Base-by-base conservation (phyloP, 2,888 invertebrate genomes). In the Drosophila anomelani region DNA sequence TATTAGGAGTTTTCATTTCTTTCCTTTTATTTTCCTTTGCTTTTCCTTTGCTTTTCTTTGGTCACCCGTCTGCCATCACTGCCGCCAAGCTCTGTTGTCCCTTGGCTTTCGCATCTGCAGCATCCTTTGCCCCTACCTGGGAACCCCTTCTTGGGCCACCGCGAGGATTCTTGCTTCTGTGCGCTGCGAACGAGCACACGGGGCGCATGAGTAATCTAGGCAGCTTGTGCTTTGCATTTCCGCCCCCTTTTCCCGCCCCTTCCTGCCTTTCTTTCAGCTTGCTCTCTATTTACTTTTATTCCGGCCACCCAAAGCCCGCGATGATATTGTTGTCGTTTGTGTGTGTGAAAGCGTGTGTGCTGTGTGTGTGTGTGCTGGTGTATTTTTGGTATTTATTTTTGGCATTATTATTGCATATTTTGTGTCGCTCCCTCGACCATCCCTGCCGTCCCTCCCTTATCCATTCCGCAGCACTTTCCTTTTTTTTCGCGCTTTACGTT, bases 381-480 rank as follows among this genome's bases (percentile, higher is more conserved):
- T 66, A 57, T 59, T 51, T 76, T 76, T 63, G 62, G 55, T 72
- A 62, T 75, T 75, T 78, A 71, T 71, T 77, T 76, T 76, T 57
- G 60, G 76, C 77, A 71, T 77, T 79, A 67, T 79, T 74, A 74
- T 79, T 74, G 78, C 77, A 76, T 51, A 66, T 64, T 76, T 79
- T 77, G 79, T 73, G 74, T 74, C 74, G 64, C 66, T 53, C 38
- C 39, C 53, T 47, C 17, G 8, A 47, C 54, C 23, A n/a, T n/a
- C 26, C 34, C 10, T 20, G 20, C 54, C 23, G 15, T n/a, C 26
- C 34, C 10, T 12, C 5, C 41, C 17, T 17, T 26, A 32, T 57
- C 13, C 36, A 26, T 26, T 63, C 47, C 6, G 47, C 47, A 47
- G 47, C 47, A 47, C 47, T 53, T 59, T 17, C 12, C 44, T 47